Evolutionary conservation across 1,140 invertebrate genomes (phyloP).

Genomic region (Tigriopus japonicus): DNA sequence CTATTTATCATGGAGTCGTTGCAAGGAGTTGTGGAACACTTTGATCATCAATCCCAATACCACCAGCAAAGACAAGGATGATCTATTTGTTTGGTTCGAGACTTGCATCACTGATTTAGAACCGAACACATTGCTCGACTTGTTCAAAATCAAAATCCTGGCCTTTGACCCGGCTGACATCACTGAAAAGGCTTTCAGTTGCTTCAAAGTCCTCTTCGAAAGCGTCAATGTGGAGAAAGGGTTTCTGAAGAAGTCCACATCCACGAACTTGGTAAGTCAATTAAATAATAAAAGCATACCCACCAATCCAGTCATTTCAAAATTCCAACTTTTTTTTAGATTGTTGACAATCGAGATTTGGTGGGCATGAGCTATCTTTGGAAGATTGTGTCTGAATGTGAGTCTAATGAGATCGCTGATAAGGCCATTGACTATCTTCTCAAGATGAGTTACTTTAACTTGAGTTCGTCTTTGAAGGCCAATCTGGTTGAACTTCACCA

Average conservation of each 20-base stretch:
- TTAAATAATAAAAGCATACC: not conserved
- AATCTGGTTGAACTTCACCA: conserved; percentile 29
- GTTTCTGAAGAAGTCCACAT: conserved; percentile 4
- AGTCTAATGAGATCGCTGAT: conserved; percentile 29
- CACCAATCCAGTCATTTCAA: too few relatives aligned
- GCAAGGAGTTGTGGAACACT: conserved; percentile 32
- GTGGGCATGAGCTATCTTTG: conserved; percentile 33
- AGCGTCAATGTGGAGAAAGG: conserved; percentile 26
- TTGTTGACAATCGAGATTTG: conserved; percentile 31
- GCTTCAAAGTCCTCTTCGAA: conserved; percentile 33
- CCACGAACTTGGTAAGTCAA: conserved; percentile 10
- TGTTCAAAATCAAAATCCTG: conserved; percentile 33
- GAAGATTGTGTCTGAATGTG: conserved; percentile 31
- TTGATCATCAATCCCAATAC: conserved; percentile 28
- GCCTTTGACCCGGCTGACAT: conserved; percentile 28
- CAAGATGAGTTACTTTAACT: conserved; percentile 28
- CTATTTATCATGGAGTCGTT: conserved; percentile 30
- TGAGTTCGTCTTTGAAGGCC: conserved; percentile 29
- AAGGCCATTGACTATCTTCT: conserved; percentile 30
- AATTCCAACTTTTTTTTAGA: conserved; percentile 24
- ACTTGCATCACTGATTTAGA: conserved; percentile 32
- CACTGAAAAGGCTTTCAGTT: conserved; percentile 29
- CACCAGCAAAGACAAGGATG: conserved; percentile 30
- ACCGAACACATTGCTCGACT: conserved; percentile 27
- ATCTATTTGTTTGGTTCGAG: conserved; percentile 33